Base-by-base conservation (phyloP, 2,113 vertebrate species). In the Grammomys surdaster region DNA sequence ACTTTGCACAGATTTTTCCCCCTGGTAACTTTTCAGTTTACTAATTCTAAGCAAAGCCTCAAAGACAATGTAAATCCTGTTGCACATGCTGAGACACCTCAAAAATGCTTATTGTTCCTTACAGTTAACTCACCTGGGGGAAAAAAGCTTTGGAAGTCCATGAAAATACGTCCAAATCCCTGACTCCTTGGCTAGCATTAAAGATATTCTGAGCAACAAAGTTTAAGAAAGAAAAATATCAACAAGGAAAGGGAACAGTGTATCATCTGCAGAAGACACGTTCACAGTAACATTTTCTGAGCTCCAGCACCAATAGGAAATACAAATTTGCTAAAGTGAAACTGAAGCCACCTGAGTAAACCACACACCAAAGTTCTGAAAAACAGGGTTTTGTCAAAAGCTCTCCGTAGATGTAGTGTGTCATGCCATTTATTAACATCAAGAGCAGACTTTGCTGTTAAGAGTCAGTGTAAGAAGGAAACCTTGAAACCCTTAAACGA, bases 101-200 rank as follows among this genome's bases (percentile, higher is more conserved):
- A 82, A 97, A 93, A 98, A 97, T 97, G 97, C 96, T 98, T 97
- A 98, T 96, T 97, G 95, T 98, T 98, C 98, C 98, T 99, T 98
- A 97, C 93, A 98, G 89, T 98, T 98, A 99, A 99, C 99, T 99
- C 99, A 99, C 99, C 99, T 99, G 99, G 97, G 98, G 98, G 96
- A 98, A 99, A 98, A 99, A 99, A 99, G 99, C 98, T 99, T 99
- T 99, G 98, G 99, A 99, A 98, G 99, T 99, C 99, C 99, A 99
- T 98, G 99, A 99, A 98, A 99, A 99, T 99, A 99, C 98, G 99
- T 99, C 99, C 99, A 99, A 99, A 98, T 99, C 99, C 98, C 99
- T 99, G 99, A 99, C 98, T 99, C 99, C 99, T 99, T 99, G 99
- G 99, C 99, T 99, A 99, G 99, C 99, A 98, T 99, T 99, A 99